Evolutionary conservation across 1,140 invertebrate species (phyloP).

Genomic region (Trichomalopsis sarcophagae): DNA sequence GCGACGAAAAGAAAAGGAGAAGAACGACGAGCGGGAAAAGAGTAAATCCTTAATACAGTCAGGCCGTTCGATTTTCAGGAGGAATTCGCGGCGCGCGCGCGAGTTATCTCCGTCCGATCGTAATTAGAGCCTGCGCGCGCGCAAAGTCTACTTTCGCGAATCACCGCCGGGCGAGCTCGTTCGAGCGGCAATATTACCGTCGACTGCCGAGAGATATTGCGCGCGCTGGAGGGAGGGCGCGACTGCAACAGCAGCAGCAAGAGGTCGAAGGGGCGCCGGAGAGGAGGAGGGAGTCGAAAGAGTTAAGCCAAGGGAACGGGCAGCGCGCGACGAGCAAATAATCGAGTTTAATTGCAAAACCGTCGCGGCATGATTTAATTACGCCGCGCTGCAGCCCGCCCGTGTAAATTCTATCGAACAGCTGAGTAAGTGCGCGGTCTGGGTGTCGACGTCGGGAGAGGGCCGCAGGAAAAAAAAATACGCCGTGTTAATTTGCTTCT

Average conservation of each 20-base stretch:
- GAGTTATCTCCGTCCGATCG: conserved; percentile 52
- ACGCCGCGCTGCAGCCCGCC: conserved; percentile 56
- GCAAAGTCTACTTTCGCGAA: conserved; percentile 65
- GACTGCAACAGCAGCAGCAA: conserved; percentile 17
- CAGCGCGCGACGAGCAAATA: conserved; percentile 73
- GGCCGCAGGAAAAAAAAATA: not conserved
- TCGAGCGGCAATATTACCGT: conserved; percentile 65
- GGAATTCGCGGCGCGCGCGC: not conserved
- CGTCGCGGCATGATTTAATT: conserved; percentile 76
- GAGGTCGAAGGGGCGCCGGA: conserved; percentile 57
- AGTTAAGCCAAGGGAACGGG: conserved; percentile 67
- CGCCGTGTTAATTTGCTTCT: conserved; percentile 15
- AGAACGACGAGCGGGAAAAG: conserved; percentile 16
- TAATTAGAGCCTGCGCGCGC: conserved; percentile 63
- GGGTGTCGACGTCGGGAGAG: not conserved
- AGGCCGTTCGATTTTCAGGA: conserved; percentile 38
- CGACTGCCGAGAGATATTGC: conserved; percentile 68
- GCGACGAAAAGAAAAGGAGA: not conserved
- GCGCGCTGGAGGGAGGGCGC: conserved; percentile 54
- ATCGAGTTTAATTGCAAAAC: conserved; percentile 77
- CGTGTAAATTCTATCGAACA: conserved; percentile 46
- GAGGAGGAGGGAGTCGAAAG: conserved; percentile 62
- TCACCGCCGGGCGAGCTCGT: conserved; percentile 58
- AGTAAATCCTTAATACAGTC: conserved; percentile 31
- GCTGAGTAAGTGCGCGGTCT: conserved; percentile 39